These are phyloP conservation scores for Ricordea florida DNA, from an alignment of 92 coral and sea anemone genomes.

Conservation along the genomic window DNA sequence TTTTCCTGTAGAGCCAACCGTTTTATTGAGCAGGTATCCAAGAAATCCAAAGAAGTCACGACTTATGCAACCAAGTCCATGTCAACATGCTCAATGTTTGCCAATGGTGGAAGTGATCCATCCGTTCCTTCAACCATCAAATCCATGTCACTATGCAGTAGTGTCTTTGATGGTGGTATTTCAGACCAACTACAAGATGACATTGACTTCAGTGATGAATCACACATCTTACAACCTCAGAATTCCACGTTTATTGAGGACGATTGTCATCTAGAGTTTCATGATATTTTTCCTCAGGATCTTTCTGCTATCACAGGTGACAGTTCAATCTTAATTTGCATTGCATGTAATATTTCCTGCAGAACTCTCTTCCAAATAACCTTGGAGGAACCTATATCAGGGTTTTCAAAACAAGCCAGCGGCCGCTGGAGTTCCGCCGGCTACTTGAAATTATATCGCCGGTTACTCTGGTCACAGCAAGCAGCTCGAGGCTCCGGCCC, in stretches of 20 bases:
- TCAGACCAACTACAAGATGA: neutral
- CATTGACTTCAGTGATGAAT: neutral
- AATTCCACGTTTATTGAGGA: slow-evolving; percentile 35
- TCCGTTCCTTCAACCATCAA: slow-evolving; percentile 1
- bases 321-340: neutral
- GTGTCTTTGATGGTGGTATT: neutral
- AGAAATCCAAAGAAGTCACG: slow-evolving; percentile 5
- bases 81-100: slow-evolving; percentile 14
- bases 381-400: no score
- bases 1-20: neutral
- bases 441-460: no score
- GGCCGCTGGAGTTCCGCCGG: no score
- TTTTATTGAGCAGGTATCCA: neutral
- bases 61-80: slow-evolving; percentile 17
- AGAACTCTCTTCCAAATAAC: no score
- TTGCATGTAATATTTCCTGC: neutral
- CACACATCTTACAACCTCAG: slow-evolving; percentile 5
- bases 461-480: no score
- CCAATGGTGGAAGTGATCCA: neutral
- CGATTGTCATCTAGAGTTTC: neutral
- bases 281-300: slow-evolving; percentile 25
- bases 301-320: slow-evolving; percentile 24
- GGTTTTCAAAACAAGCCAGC: no score
- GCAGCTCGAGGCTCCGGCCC: no score
- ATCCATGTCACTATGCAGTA: slow-evolving; percentile 35